Percentiles rank a stretch among this genome's conserved stretches.
phyloP scores from a whole-genome alignment of 2,888 invertebrate genomes.

The Euproctis similis region DNA sequence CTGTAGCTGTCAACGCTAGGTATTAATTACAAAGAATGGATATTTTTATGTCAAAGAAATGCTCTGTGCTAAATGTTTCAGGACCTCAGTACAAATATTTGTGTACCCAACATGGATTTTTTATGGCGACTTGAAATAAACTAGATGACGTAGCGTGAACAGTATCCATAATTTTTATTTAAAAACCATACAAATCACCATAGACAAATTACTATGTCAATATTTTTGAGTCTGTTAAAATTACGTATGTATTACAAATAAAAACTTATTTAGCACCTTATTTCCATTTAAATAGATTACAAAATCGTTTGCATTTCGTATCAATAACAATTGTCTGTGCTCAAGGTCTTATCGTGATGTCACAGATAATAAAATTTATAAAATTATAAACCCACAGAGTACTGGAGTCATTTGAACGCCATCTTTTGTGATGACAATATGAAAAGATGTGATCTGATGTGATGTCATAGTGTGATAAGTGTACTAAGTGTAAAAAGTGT shows the following conservation, averaged over 20 bases:
- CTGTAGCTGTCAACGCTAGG: no score
- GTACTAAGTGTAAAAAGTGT: slow-evolving; percentile 15
- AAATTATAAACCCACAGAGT: slow-evolving; percentile 11
- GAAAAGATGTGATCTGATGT: slow-evolving; percentile 5
- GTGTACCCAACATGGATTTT: no score
- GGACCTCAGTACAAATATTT: no score
- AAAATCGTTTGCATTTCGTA: slow-evolving; percentile 3
- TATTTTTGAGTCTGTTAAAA: slow-evolving; percentile 12
- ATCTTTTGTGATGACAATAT: slow-evolving; percentile 7
- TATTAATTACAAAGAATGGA: no score
- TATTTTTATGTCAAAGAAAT: no score
- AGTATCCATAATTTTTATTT: no score
- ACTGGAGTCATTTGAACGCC: slow-evolving; percentile 15
- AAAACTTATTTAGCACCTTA: slow-evolving; percentile 1
- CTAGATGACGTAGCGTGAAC: no score
- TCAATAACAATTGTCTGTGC: slow-evolving; percentile 14
- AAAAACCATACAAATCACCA: no score
- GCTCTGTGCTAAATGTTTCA: no score
- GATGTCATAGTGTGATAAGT: slow-evolving; percentile 11
- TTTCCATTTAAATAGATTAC: fast-evolving
- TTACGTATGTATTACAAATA: slow-evolving; percentile 1
- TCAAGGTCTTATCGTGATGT: slow-evolving; percentile 23
- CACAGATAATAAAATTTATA: slow-evolving; percentile 20
- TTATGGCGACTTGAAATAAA: no score
- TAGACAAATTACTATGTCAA: slow-evolving; percentile 21